Percentiles rank a stretch among this genome's conserved stretches.
These are phyloP conservation scores for Trididemnum nubilum DNA, from an alignment of 23 tunicate species.

Conservation along the genomic window DNA sequence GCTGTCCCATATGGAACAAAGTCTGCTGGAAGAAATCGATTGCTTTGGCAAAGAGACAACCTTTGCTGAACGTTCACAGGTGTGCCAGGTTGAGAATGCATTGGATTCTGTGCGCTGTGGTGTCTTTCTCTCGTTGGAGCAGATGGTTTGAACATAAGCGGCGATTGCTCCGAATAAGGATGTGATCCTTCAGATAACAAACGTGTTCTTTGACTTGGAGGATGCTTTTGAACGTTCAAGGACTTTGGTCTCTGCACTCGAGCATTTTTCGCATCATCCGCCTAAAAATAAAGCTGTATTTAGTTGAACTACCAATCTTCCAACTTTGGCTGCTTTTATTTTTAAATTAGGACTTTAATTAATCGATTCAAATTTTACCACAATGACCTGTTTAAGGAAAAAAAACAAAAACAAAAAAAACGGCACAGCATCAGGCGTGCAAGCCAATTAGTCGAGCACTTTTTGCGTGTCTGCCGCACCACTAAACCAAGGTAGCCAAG, in stretches of 20 bases:
- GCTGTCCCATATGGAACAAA: constrained; percentile 42
- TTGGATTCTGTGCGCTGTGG: constrained; percentile 7
- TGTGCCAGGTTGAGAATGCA: constrained; percentile 62
- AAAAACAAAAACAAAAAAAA: too few relatives aligned
- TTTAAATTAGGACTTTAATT: too few relatives aligned
- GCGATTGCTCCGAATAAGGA: not conserved
- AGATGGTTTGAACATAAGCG: not conserved
- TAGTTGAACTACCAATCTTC: too few relatives aligned
- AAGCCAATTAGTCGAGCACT: too few relatives aligned
- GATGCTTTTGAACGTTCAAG: constrained; percentile 32
- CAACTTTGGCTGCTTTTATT: too few relatives aligned
- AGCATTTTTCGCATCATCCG: not conserved
- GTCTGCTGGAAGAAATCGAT: not conserved
- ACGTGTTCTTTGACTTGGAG: constrained; percentile 27
- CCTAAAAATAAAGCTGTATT: not conserved
- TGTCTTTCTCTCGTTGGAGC: not conserved
- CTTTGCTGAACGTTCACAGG: constrained; percentile 43
- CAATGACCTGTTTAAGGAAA: too few relatives aligned
- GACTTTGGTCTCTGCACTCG: constrained; percentile 51
- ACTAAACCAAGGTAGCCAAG: too few relatives aligned
- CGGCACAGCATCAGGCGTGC: too few relatives aligned
- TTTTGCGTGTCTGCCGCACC: too few relatives aligned
- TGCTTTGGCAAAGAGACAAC: constrained; percentile 26
- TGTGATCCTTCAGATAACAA: constrained; percentile 47
- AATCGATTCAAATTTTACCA: too few relatives aligned